A percentile compares a stretch with the other conserved stretches of the same genome.
phyloP scores from a whole-genome alignment of 2,888 invertebrate species.

The Lacanobia oleracea region DNA sequence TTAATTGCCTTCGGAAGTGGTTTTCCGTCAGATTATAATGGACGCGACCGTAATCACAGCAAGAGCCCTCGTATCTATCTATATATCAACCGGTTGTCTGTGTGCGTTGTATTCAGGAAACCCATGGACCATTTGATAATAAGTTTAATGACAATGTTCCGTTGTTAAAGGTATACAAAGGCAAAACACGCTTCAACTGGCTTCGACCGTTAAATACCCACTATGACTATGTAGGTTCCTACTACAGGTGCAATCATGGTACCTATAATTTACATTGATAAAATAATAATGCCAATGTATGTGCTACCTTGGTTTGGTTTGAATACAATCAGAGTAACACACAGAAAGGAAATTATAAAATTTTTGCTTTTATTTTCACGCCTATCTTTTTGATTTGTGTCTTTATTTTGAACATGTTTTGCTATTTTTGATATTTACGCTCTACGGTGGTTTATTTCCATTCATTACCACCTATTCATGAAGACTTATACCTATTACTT shows the following conservation, averaged over 20 bases:
- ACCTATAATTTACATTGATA: neutral
- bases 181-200: slow-evolving; percentile 65
- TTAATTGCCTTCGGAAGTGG: slow-evolving; percentile 62
- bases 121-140: slow-evolving; percentile 78
- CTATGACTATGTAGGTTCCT: slow-evolving; percentile 30
- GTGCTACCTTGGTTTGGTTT: neutral
- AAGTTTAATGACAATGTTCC: slow-evolving; percentile 83
- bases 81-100: slow-evolving; percentile 34
- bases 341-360: neutral
- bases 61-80: slow-evolving; percentile 42
- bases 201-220: slow-evolving; percentile 37
- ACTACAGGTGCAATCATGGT: neutral
- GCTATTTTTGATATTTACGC: neutral
- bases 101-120: slow-evolving; percentile 64
- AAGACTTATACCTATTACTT: neutral
- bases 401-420: too few relatives aligned
- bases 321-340: neutral
- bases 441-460: neutral
- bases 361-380: neutral
- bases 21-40: slow-evolving; percentile 51
- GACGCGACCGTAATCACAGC: slow-evolving; percentile 44
- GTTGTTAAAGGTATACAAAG: slow-evolving; percentile 81
- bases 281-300: neutral
- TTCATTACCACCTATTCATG: neutral
- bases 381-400: neutral